Conservation (phyloP, 2,888 invertebrate species). For the Neocrepidodera transversa region DNA sequence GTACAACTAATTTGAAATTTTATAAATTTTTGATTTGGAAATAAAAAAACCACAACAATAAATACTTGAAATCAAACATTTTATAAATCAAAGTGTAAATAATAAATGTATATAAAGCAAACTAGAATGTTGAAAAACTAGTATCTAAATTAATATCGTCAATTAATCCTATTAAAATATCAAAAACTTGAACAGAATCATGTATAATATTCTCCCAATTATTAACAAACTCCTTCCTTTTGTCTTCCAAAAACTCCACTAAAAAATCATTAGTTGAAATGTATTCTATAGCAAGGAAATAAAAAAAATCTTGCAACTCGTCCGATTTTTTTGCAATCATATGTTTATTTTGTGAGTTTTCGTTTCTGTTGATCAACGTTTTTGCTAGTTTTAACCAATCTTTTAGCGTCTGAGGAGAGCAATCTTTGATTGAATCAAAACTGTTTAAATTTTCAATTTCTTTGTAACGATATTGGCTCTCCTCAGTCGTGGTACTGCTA, state of each 20-base stretch:
- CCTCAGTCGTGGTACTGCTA: background rate
- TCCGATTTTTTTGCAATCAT: slow-evolving; percentile 17
- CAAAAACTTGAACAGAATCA: slow-evolving; percentile 2
- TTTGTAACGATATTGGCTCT: background rate
- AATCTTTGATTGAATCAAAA: background rate
- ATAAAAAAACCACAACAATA: too few species aligned
- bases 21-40: too few species aligned
- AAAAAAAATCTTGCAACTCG: slow-evolving; percentile 27
- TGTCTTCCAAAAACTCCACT: slow-evolving; percentile 6
- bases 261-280: slow-evolving; percentile 7
- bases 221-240: slow-evolving; percentile 14
- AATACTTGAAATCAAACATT: too few species aligned
- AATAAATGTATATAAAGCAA: background rate
- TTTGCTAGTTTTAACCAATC: slow-evolving; percentile 21
- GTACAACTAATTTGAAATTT: too few species aligned
- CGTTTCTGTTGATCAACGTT: slow-evolving; percentile 3
- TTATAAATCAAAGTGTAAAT: background rate
- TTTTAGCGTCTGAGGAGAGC: slow-evolving; percentile 9
- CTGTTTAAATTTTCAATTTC: background rate
- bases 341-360: slow-evolving; percentile 7
- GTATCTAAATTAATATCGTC: slow-evolving; percentile 16
- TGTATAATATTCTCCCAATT: slow-evolving; percentile 17
- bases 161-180: slow-evolving; percentile 10
- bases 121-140: slow-evolving; percentile 13
- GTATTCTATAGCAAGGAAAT: slow-evolving; percentile 18